A percentile compares a stretch with the other conserved stretches of the same genome.
phyloP scores from a whole-genome alignment of 2,888 invertebrate genomes.

The Campopleginae sp. region DNA sequence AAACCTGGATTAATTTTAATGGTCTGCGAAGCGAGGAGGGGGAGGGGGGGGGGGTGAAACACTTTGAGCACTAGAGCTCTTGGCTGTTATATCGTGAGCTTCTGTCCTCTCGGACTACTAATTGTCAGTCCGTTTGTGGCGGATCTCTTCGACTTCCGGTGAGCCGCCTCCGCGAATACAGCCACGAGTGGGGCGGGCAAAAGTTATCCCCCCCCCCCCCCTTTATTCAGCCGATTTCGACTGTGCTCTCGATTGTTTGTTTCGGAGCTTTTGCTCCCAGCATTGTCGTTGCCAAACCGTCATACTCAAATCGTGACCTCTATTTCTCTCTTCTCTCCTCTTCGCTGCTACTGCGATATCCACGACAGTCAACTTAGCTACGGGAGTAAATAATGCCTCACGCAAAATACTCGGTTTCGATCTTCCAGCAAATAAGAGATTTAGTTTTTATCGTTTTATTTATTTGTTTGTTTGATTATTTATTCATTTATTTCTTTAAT shows the following conservation, averaged over 20 bases:
- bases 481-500: background rate
- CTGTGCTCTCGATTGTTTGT: slow-evolving; percentile 24
- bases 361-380: background rate
- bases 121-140: slow-evolving; percentile 67
- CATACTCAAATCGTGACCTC: background rate
- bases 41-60: slow-evolving; percentile 33
- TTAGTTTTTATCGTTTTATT: background rate
- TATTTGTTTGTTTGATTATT: too few species aligned
- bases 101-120: slow-evolving; percentile 43
- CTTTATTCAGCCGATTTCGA: slow-evolving; percentile 23
- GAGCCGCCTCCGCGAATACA: slow-evolving; percentile 48
- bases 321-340: background rate
- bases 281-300: slow-evolving; percentile 24
- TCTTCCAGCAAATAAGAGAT: background rate
- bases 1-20: slow-evolving; percentile 65
- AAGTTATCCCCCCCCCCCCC: slow-evolving; percentile 2
- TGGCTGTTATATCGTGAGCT: background rate
- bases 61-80: slow-evolving; percentile 37
- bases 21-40: too few species aligned
- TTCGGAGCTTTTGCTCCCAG: slow-evolving; percentile 14
- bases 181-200: slow-evolving; percentile 36
- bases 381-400: background rate
- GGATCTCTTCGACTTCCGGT: slow-evolving; percentile 68
- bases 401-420: background rate
- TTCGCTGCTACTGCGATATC: background rate